Evolutionary conservation across 2,888 invertebrate genomes (phyloP).

Genomic region (Morinoia aosen): DNA sequence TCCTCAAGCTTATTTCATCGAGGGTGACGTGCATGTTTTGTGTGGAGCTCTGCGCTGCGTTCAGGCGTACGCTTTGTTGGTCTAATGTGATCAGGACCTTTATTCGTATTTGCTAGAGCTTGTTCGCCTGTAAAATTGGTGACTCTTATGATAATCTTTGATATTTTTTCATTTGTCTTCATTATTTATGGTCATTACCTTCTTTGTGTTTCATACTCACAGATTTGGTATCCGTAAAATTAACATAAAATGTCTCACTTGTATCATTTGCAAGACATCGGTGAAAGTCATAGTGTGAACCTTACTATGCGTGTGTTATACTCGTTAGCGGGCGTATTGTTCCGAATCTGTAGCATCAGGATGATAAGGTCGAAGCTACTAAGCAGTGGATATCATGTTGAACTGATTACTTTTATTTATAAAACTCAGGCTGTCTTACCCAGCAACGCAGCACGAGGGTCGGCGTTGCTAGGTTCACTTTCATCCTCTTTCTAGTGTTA

Average conservation of each 20-base stretch:
- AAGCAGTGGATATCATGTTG: not conserved
- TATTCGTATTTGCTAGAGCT: too few relatives aligned
- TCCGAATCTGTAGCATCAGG: not conserved
- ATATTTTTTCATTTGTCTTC: not conserved
- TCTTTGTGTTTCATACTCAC: not conserved
- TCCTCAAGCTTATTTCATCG: not conserved
- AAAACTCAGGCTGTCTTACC: not conserved
- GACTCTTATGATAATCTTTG: not conserved
- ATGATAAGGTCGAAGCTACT: not conserved
- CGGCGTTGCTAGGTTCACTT: too few relatives aligned
- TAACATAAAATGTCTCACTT: too few relatives aligned
- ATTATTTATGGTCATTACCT: not conserved
- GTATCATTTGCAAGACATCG: not conserved
- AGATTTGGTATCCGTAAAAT: not conserved
- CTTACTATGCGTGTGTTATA: not conserved
- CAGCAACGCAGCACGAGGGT: not conserved
- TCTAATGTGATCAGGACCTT: not conserved
- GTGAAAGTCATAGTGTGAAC: not conserved
- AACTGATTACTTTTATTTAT: not conserved
- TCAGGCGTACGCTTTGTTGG: not conserved
- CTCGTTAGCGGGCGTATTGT: not conserved
- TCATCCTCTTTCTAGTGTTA: too few relatives aligned
- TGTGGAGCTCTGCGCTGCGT: not conserved
- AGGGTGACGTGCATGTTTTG: not conserved
- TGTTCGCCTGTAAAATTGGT: too few relatives aligned